Conservation (phyloP, 2,888 invertebrate species). For the Choristoneura rosaceana region DNA sequence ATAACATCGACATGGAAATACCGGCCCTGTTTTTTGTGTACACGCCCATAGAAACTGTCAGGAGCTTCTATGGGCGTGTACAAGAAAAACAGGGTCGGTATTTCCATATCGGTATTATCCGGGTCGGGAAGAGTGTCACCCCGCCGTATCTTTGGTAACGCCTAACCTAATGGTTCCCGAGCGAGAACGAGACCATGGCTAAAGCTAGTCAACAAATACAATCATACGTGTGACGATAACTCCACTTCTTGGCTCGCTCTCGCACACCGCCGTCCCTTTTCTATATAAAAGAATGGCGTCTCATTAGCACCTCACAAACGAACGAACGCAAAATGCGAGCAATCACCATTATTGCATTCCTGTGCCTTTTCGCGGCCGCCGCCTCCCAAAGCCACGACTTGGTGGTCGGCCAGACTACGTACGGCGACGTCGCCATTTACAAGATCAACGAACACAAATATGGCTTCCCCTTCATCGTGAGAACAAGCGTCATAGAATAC, state of each 20-base stretch:
- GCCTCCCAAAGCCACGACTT: slow-evolving; percentile 73
- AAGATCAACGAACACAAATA: slow-evolving; percentile 71
- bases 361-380: slow-evolving; percentile 60
- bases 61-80: too few species aligned
- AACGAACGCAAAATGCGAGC: slow-evolving; percentile 71
- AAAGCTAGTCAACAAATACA: too few species aligned
- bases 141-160: too few species aligned
- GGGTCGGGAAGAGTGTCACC: too few species aligned
- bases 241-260: slow-evolving; percentile 46
- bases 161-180: too few species aligned
- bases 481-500: slow-evolving; percentile 68
- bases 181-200: too few species aligned
- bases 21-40: too few species aligned
- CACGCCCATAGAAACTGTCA: too few species aligned
- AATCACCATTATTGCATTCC: slow-evolving; percentile 54
- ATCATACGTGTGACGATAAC: background rate
- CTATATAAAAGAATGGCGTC: slow-evolving; percentile 68
- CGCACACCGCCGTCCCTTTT: slow-evolving; percentile 55
- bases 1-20: too few species aligned
- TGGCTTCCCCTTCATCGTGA: slow-evolving; percentile 70
- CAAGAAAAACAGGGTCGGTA: too few species aligned
- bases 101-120: too few species aligned
- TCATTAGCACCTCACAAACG: slow-evolving; percentile 69
- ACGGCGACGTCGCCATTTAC: slow-evolving; percentile 70
- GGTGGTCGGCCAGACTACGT: slow-evolving; percentile 63